Conservation (phyloP, 2,888 invertebrate genomes). For the Drosophila setosimentum region DNA sequence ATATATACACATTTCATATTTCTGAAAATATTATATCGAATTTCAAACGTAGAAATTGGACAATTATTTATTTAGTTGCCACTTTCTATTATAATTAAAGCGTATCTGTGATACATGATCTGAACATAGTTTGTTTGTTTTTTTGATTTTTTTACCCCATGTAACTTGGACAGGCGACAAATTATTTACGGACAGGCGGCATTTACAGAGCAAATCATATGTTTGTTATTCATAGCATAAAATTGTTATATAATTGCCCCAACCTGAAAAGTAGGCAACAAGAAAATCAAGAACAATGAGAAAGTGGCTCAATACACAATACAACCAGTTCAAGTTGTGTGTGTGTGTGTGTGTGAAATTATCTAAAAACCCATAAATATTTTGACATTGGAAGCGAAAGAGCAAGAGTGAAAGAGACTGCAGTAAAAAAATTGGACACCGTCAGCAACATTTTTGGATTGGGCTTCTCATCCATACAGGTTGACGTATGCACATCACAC, state of each 20-base stretch:
- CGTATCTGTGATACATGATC: not conserved
- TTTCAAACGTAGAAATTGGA: not conserved
- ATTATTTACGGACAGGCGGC: constrained; percentile 26
- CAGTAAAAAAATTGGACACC: constrained; percentile 33
- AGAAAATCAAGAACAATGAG: constrained; percentile 40
- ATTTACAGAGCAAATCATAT: constrained; percentile 10
- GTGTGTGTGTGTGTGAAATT: constrained; percentile 6
- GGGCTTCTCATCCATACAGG: constrained; percentile 45
- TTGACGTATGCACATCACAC: constrained; percentile 38
- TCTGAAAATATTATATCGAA: not conserved
- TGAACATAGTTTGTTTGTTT: not conserved
- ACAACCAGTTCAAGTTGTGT: constrained; percentile 17
- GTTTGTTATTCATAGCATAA: constrained; percentile 73
- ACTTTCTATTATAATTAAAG: not conserved
- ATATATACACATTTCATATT: too few relatives aligned
- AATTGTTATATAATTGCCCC: constrained; percentile 65
- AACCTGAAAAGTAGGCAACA: constrained; percentile 46
- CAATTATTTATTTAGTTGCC: not conserved
- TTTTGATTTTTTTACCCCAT: constrained; percentile 7
- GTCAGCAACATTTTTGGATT: constrained; percentile 59
- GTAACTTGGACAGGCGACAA: constrained; percentile 32
- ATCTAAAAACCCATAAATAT: constrained; percentile 66
- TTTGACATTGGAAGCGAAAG: constrained; percentile 47
- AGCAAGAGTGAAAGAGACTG: not conserved
- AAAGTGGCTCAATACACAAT: constrained; percentile 53